phyloP scores from a whole-genome alignment of 2,113 vertebrate genomes.

The Saccopteryx bilineata region DNA sequence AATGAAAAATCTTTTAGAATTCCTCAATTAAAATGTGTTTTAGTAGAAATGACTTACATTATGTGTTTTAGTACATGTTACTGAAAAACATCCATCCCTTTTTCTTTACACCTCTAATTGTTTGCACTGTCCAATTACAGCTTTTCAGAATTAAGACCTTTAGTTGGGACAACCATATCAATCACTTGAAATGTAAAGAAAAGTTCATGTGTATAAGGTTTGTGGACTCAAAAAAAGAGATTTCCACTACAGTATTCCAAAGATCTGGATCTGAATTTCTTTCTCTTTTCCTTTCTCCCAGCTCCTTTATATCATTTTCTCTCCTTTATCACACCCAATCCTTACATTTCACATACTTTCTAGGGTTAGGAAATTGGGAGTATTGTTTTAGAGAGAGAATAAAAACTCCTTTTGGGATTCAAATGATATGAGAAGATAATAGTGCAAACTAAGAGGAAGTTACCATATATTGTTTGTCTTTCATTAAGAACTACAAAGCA shows the following conservation, averaged over 20 bases:
- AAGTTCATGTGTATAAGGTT: not conserved
- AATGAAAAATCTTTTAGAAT: constrained; percentile 87
- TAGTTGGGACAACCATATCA: constrained; percentile 29
- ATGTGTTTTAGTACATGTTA: constrained; percentile 70
- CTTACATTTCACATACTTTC: not conserved
- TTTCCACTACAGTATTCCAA: not conserved
- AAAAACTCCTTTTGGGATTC: not conserved
- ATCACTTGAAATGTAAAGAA: not conserved
- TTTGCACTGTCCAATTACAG: constrained; percentile 77
- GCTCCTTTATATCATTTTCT: not conserved
- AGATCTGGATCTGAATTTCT: not conserved
- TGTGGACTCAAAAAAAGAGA: not conserved
- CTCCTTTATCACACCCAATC: not conserved
- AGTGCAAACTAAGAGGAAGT: not conserved
- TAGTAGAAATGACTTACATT: constrained; percentile 85
- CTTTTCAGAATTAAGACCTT: constrained; percentile 66
- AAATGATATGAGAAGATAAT: not conserved
- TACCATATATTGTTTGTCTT: not conserved
- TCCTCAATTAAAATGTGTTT: constrained; percentile 90
- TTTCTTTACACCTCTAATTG: constrained; percentile 78
- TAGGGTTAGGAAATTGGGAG: not conserved
- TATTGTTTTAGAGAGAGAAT: not conserved
- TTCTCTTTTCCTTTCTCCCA: not conserved
- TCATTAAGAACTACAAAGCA: not conserved
- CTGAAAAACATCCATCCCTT: constrained; percentile 66